phyloP scores from a whole-genome alignment of 2,797 vertebrate genomes.

The Pipistrellus pygmaeus region DNA sequence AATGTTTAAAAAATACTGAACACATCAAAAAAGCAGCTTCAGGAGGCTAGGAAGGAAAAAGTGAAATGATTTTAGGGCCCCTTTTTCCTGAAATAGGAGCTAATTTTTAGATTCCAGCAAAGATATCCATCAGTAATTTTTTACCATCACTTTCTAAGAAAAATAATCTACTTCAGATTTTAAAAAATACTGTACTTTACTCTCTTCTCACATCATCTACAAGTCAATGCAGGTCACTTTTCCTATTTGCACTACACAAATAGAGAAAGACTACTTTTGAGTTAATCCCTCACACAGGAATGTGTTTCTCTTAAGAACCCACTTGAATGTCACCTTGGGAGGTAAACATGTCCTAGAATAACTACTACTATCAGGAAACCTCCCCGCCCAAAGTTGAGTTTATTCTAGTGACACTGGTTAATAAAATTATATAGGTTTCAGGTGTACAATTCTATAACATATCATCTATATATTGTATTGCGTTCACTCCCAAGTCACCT shows the following conservation, averaged over 20 bases:
- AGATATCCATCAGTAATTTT: constrained; percentile 8
- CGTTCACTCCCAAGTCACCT: background rate
- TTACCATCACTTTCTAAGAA: constrained; percentile 41
- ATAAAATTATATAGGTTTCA: background rate
- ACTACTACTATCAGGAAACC: background rate
- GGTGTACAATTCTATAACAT: background rate
- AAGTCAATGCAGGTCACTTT: background rate
- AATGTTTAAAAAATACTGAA: constrained; percentile 36
- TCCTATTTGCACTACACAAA: background rate
- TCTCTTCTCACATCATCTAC: background rate
- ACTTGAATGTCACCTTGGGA: background rate
- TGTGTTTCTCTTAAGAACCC: background rate
- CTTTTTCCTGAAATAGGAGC: constrained; percentile 16
- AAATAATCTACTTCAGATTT: constrained; percentile 2
- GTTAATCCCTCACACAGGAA: background rate
- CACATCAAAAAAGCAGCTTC: constrained; percentile 9
- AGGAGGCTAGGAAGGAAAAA: constrained; percentile 12
- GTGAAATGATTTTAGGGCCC: background rate
- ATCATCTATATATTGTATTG: background rate
- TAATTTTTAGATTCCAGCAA: constrained; percentile 39
- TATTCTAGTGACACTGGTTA: background rate
- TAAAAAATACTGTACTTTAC: constrained; percentile 27
- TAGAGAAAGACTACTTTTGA: background rate
- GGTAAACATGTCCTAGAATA: background rate
- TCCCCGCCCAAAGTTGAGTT: background rate